A percentile compares a stretch with the other conserved stretches of the same genome.
Conservation (phyloP, 2,113 vertebrate species). For the Stigmatopora argus region DNA sequence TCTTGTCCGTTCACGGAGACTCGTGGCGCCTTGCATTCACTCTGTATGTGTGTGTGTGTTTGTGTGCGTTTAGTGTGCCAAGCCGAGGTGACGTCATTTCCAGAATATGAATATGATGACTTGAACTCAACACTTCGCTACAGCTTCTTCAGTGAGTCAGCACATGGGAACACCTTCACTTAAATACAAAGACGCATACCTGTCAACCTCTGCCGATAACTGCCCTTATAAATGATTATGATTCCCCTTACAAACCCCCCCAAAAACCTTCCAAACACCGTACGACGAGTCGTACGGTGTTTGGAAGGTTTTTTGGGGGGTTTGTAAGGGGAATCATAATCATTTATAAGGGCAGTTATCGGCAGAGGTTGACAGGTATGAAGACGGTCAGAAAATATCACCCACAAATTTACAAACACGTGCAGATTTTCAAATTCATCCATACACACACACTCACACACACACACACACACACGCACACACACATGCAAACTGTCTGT, state of each 20-base stretch:
- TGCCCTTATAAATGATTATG: no score
- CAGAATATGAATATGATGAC: slow-evolving; percentile 35
- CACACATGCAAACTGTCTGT: background rate
- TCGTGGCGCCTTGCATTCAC: background rate
- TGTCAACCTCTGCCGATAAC: no score
- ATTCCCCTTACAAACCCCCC: no score
- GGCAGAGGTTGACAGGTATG: no score
- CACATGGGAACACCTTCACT: background rate
- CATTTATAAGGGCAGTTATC: no score
- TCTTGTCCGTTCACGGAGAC: background rate
- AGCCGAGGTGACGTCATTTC: background rate
- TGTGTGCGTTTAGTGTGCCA: background rate
- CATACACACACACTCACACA: background rate
- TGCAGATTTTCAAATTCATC: background rate
- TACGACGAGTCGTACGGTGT: no score
- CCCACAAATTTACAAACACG: background rate
- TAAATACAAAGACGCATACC: no score
- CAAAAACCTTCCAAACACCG: no score
- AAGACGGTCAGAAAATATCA: no score
- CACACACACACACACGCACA: background rate
- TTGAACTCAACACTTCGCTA: slow-evolving; percentile 34
- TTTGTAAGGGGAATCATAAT: no score
- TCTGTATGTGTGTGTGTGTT: slow-evolving; percentile 5
- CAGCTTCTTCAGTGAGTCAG: slow-evolving; percentile 49
- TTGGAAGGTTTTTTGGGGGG: no score